These are phyloP conservation scores for Shargacucullia verbasci DNA, from an alignment of 2,888 invertebrate genomes.

Conservation along the genomic window DNA sequence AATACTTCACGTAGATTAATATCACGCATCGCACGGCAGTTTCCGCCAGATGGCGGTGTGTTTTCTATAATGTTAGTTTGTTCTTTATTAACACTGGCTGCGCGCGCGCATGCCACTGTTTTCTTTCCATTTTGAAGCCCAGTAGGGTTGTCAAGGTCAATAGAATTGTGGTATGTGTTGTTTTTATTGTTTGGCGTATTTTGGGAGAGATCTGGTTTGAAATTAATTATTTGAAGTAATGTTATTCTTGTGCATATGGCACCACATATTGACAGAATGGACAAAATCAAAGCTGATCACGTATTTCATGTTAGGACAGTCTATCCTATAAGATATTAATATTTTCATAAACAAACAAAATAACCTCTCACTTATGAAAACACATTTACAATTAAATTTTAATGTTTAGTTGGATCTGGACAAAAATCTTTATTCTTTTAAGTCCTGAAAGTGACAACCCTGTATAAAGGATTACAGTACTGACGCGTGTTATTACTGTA, in stretches of 20 bases:
- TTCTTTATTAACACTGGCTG: slow-evolving; percentile 70
- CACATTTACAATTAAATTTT: no score
- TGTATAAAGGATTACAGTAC: slow-evolving; percentile 56
- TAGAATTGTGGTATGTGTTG: background rate
- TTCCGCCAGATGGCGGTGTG: slow-evolving; percentile 77
- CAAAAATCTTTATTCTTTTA: background rate
- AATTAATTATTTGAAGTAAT: background rate
- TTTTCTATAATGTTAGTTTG: slow-evolving; percentile 64
- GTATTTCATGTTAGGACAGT: no score
- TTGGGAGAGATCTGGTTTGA: background rate
- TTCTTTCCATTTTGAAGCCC: slow-evolving; percentile 72
- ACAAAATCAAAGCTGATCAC: no score
- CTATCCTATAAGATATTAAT: no score
- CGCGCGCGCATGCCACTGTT: slow-evolving; percentile 74
- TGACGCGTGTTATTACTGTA: slow-evolving; percentile 67
- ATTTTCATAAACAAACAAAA: no score
- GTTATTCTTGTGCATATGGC: background rate
- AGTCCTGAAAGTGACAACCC: slow-evolving; percentile 33
- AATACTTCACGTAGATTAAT: slow-evolving; percentile 44
- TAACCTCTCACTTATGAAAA: no score
- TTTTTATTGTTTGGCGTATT: background rate
- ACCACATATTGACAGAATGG: background rate
- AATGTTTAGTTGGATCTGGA: no score
- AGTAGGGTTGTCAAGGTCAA: slow-evolving; percentile 60
- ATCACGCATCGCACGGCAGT: slow-evolving; percentile 49